phyloP scores from a whole-genome alignment of 2,888 invertebrate genomes.

The Ethmia dodecea region DNA sequence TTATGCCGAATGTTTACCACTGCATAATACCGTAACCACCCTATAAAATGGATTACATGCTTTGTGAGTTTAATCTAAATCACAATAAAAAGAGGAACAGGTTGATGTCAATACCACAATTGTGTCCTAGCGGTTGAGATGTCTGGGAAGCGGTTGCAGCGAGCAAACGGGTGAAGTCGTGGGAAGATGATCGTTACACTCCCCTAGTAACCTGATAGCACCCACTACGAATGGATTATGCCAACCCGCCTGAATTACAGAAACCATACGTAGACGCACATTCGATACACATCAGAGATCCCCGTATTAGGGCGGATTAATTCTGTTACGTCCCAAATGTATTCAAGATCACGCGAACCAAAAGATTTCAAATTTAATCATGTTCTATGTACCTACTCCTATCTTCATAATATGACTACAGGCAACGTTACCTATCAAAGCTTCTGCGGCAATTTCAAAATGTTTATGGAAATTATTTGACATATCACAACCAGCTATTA shows the following conservation, averaged over 20 bases:
- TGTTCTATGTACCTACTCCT: conserved; percentile 1
- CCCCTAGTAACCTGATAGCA: conserved; percentile 62
- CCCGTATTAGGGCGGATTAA: conserved; percentile 65
- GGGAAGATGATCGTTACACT: conserved; percentile 38
- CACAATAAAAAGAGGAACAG: not conserved
- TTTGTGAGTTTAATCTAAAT: not conserved
- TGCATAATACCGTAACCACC: conserved; percentile 20
- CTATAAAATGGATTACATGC: conserved; percentile 11
- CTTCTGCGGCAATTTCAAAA: too few species aligned
- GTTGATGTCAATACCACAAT: not conserved
- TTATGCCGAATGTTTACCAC: conserved; percentile 48
- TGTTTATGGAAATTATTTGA: too few species aligned
- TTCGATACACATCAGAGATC: conserved; percentile 62
- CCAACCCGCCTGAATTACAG: conserved; percentile 68
- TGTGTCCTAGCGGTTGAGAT: not conserved
- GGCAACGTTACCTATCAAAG: too few species aligned
- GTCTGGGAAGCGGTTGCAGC: not conserved
- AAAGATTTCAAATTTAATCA: conserved; percentile 38
- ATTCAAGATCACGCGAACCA: conserved; percentile 42
- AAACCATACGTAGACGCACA: conserved; percentile 66
- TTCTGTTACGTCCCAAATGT: conserved; percentile 54
- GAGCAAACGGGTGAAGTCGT: conserved; percentile 16
- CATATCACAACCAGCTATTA: conserved; percentile 13
- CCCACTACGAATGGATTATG: conserved; percentile 64
- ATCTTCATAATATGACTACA: not conserved